Conservation (phyloP, 1,140 invertebrate species). For the Chionoecetes opilio region DNA sequence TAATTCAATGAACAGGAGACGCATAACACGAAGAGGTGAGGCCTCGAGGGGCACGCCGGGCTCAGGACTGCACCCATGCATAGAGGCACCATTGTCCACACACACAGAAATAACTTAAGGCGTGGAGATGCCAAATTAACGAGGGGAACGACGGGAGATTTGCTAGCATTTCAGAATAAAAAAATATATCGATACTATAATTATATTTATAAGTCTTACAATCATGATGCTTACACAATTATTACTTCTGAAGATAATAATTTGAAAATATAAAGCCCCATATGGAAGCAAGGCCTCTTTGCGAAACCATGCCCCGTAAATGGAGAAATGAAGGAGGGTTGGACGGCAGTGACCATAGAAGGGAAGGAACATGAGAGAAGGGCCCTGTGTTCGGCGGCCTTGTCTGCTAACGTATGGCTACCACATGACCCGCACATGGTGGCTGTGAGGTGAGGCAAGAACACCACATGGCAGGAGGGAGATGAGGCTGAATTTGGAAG, state of each 20-base stretch:
- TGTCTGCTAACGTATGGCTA: constrained; percentile 28
- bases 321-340: not conserved
- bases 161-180: too few relatives aligned
- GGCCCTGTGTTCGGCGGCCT: not conserved
- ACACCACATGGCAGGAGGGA: not conserved
- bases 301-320: not conserved
- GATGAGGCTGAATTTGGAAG: not conserved
- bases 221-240: too few relatives aligned
- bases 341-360: not conserved
- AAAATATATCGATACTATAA: too few relatives aligned
- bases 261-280: too few relatives aligned
- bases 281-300: not conserved
- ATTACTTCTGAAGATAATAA: too few relatives aligned
- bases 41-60: not conserved
- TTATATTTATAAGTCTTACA: too few relatives aligned
- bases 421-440: constrained; percentile 46
- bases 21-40: not conserved
- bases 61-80: not conserved
- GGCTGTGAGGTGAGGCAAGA: not conserved
- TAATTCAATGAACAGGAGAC: not conserved
- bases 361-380: not conserved
- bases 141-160: not conserved
- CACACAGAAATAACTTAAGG: not conserved
- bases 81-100: not conserved
- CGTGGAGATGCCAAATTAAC: not conserved